These are phyloP conservation scores for Leistus spinibarbis DNA, from an alignment of 2,888 invertebrate genomes.

Conservation along the genomic window DNA sequence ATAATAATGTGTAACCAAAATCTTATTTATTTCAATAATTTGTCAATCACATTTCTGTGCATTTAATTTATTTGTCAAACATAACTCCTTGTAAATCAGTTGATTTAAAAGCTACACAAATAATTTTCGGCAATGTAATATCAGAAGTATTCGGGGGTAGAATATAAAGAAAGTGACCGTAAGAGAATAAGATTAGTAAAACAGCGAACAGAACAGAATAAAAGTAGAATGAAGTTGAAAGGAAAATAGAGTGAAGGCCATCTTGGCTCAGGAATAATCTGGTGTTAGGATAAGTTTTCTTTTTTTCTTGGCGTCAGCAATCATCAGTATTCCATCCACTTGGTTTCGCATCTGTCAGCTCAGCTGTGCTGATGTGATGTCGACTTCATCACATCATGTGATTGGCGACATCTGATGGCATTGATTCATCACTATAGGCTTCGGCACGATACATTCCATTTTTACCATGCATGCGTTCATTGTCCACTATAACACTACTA, in stretches of 20 bases:
- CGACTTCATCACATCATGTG: slow-evolving; percentile 25
- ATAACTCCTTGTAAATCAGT: too few relatives aligned
- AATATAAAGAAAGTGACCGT: not conserved
- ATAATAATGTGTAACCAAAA: too few relatives aligned
- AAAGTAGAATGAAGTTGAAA: not conserved
- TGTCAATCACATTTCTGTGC: too few relatives aligned
- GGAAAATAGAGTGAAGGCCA: not conserved
- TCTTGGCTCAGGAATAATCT: not conserved
- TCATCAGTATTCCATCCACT: slow-evolving; percentile 22
- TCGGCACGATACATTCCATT: too few relatives aligned
- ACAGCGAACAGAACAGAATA: not conserved
- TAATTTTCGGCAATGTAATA: not conserved
- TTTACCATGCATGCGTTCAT: too few relatives aligned
- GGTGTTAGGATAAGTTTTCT: not conserved
- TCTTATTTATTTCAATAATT: too few relatives aligned
- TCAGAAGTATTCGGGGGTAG: not conserved
- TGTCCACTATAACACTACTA: too few relatives aligned
- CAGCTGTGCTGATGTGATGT: slow-evolving; percentile 1
- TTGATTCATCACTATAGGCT: too few relatives aligned
- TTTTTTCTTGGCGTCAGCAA: slow-evolving; percentile 12
- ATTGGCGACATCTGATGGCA: slow-evolving; percentile 30
- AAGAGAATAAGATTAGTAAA: not conserved
- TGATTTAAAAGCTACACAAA: too few relatives aligned
- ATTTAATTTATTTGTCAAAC: too few relatives aligned
- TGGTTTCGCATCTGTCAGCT: not conserved